A percentile compares a stretch with the other conserved stretches of the same genome.
Conservation (phyloP, 2,113 vertebrate species). For the Pangasianodon gigas region DNA sequence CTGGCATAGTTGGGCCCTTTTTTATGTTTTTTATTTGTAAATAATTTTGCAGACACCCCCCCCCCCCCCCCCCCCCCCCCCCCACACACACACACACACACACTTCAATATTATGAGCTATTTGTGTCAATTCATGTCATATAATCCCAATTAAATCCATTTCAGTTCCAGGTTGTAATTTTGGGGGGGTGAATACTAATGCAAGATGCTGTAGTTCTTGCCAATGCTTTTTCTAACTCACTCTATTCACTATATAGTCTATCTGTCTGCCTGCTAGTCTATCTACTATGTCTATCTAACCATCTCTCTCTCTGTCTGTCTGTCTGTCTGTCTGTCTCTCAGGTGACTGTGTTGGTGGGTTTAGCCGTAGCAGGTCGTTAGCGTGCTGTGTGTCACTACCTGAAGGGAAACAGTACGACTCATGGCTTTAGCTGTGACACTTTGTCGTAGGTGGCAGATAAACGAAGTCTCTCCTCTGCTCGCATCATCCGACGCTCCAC, state of each 20-base stretch:
- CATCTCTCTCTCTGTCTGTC: not conserved
- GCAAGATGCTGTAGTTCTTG: not conserved
- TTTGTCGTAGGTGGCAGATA: conserved; percentile 58
- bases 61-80: no score
- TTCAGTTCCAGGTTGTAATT: no score
- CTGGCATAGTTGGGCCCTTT: no score
- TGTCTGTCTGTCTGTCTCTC: not conserved
- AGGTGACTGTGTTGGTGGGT: not conserved
- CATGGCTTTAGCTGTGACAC: conserved; percentile 64
- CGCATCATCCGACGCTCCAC: conserved; percentile 66
- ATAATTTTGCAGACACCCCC: no score
- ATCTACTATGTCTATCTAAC: not conserved
- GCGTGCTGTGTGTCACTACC: conserved; percentile 56
- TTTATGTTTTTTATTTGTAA: no score
- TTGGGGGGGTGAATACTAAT: not conserved
- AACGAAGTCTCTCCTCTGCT: conserved; percentile 59
- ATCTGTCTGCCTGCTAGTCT: not conserved
- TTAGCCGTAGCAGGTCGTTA: conserved; percentile 17
- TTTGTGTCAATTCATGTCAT: no score
- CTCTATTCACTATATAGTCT: not conserved
- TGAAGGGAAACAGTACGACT: conserved; percentile 64
- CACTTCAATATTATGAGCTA: no score
- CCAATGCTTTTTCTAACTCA: not conserved
- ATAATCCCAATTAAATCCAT: no score
- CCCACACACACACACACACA: no score